Percentiles rank a stretch among this genome's conserved stretches.
phyloP scores from a whole-genome alignment of 2,113 vertebrate genomes.

The Calcarius ornatus region DNA sequence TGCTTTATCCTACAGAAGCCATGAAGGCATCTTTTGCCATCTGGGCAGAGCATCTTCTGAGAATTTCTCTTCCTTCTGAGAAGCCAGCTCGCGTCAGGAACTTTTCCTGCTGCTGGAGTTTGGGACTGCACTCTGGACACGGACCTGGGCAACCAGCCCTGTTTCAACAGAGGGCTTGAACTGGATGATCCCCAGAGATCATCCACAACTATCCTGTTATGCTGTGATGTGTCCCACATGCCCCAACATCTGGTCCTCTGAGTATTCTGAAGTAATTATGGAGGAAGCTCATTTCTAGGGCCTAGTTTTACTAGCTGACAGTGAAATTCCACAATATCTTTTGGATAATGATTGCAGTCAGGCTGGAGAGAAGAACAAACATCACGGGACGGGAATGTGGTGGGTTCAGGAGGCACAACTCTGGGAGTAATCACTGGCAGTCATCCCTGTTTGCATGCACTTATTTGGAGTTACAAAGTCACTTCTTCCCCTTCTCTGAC shows the following conservation, averaged over 20 bases:
- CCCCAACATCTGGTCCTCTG: neutral
- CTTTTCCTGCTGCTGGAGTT: neutral
- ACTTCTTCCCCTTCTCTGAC: neutral
- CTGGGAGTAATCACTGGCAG: conserved; percentile 14
- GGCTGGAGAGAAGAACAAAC: neutral
- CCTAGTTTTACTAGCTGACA: neutral
- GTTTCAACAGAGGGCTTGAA: neutral
- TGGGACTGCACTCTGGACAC: neutral
- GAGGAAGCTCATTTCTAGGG: neutral
- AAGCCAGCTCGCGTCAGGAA: neutral
- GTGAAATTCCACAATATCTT: neutral
- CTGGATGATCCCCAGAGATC: neutral
- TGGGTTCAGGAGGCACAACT: neutral
- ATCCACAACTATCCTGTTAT: neutral
- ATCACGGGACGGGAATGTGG: neutral
- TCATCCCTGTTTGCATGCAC: neutral
- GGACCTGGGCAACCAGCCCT: neutral
- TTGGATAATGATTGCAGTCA: neutral
- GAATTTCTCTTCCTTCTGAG: neutral
- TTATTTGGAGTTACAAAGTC: conserved; percentile 5
- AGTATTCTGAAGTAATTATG: neutral
- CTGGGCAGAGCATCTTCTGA: neutral
- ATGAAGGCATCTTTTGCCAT: neutral
- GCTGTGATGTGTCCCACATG: neutral
- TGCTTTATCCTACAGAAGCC: neutral